These are phyloP conservation scores for Clarias macrocephalus DNA, from an alignment of 2,113 vertebrate genomes.

Conservation along the genomic window DNA sequence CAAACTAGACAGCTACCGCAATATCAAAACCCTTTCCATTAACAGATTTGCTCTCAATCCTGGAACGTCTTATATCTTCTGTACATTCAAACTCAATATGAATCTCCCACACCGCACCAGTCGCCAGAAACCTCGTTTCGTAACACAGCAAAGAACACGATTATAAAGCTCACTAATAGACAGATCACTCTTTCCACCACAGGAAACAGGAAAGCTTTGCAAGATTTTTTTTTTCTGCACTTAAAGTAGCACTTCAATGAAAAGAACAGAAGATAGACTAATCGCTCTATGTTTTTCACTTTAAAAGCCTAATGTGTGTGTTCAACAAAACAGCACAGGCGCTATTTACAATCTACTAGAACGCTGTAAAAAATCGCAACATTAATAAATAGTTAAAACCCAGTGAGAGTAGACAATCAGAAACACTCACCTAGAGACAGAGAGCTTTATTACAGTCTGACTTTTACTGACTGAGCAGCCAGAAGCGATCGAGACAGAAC, in stretches of 20 bases:
- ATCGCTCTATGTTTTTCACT: neutral
- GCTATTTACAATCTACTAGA: too few species aligned
- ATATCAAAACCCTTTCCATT: neutral
- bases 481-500: neutral
- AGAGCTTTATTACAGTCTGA: slow-evolving; percentile 13
- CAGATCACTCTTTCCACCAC: neutral
- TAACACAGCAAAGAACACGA: neutral
- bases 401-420: neutral
- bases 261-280: neutral
- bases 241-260: neutral
- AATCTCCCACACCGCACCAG: neutral
- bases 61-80: neutral
- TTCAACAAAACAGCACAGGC: neutral
- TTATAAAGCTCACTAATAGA: neutral
- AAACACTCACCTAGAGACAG: neutral
- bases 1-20: neutral
- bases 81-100: neutral
- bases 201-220: slow-evolving; percentile 2
- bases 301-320: neutral
- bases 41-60: neutral
- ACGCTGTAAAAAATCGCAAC: neutral
- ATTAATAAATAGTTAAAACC: neutral
- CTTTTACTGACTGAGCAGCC: neutral
- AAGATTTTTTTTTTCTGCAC: neutral
- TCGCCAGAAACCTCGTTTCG: neutral